Evolutionary conservation across 2,888 invertebrate species (phyloP).

Genomic region (Dasypolia templi): DNA sequence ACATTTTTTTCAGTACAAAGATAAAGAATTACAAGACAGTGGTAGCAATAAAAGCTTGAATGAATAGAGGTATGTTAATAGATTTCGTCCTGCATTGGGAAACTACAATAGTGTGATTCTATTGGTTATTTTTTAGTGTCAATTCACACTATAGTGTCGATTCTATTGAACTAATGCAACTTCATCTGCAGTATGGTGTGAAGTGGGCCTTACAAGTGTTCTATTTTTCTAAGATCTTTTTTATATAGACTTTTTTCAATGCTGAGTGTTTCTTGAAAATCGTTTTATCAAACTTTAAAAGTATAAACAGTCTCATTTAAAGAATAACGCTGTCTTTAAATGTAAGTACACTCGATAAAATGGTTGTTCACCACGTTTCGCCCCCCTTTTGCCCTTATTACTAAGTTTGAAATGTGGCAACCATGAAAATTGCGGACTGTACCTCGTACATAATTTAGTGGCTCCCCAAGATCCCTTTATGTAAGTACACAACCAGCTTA

Average conservation of each 20-base stretch:
- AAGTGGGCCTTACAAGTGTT: constrained; percentile 49
- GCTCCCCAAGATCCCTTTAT: constrained; percentile 23
- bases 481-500: constrained; percentile 27
- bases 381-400: not conserved
- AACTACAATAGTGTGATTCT: constrained; percentile 15
- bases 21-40: constrained; percentile 13
- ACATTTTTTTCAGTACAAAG: constrained; percentile 28
- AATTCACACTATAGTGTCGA: constrained; percentile 57
- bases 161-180: constrained; percentile 49
- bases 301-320: not conserved
- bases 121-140: constrained; percentile 56
- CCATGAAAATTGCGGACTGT: not conserved
- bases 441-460: constrained; percentile 38
- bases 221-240: constrained; percentile 14
- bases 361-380: not conserved
- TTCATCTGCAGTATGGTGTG: constrained; percentile 54
- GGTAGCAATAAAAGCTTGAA: constrained; percentile 38
- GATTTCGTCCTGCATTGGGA: constrained; percentile 31
- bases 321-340: not conserved
- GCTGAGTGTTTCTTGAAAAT: not conserved
- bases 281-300: not conserved
- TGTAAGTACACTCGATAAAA: not conserved
- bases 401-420: not conserved
- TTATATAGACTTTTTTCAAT: not conserved
- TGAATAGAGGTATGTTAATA: constrained; percentile 37